These are phyloP conservation scores for Megalopta genalis DNA, from an alignment of 1,140 invertebrate species.

Conservation along the genomic window DNA sequence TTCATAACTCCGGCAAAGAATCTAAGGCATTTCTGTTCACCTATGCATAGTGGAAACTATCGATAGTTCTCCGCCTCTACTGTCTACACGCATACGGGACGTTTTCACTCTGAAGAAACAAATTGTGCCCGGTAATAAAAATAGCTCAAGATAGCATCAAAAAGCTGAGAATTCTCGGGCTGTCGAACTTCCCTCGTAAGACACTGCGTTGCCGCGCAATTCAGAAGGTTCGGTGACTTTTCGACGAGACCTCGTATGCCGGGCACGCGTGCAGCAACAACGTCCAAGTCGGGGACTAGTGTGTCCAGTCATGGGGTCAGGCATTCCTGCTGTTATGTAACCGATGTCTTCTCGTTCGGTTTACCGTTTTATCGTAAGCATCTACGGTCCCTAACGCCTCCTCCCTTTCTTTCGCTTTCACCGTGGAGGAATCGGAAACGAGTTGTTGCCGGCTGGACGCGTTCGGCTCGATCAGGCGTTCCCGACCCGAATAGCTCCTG, in stretches of 20 bases:
- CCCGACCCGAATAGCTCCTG: background rate
- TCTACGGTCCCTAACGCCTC: conserved; percentile 6
- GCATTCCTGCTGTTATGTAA: conserved; percentile 41
- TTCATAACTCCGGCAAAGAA: no score
- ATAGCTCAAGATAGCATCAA: no score
- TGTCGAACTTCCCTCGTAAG: no score
- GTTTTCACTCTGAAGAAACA: no score
- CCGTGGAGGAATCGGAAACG: background rate
- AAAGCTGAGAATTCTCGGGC: no score
- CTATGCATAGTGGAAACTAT: no score
- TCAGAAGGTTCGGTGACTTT: no score
- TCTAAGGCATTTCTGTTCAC: no score
- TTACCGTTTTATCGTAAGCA: conserved; percentile 20
- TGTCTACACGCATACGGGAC: no score
- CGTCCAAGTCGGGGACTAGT: conserved; percentile 5
- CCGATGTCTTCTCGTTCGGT: background rate
- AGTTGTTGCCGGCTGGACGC: background rate
- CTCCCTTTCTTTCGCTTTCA: conserved; percentile 44
- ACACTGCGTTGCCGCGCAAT: no score
- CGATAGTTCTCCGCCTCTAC: no score
- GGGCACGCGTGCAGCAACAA: conserved; percentile 21
- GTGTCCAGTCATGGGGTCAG: conserved; percentile 39
- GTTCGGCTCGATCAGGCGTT: background rate
- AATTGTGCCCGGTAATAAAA: no score
- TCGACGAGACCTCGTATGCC: conserved; percentile 13